Conservation (phyloP, 2,797 vertebrate species). For the Muraenolepis orangiensis region DNA sequence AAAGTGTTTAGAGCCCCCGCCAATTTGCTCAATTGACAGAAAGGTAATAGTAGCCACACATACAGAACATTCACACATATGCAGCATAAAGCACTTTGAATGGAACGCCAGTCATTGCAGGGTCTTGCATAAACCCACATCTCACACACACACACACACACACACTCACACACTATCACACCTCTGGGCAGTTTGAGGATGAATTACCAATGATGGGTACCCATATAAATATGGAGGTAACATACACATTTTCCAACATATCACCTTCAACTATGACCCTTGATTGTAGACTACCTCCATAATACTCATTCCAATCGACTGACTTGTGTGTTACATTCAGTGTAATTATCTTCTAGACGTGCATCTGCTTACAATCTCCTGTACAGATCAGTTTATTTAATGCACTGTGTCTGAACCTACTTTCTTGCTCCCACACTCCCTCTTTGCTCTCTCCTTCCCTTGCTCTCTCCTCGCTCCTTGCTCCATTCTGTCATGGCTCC, state of each 20-base stretch:
- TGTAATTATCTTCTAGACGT: constrained; percentile 54
- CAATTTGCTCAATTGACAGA: constrained; percentile 45
- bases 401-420: constrained; percentile 53
- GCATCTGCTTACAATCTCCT: constrained; percentile 57
- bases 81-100: neutral
- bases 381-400: constrained; percentile 62
- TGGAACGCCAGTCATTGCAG: no score
- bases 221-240: neutral
- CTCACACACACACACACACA: no score
- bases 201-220: neutral
- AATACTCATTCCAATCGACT: constrained; percentile 7
- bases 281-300: constrained; percentile 14
- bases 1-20: constrained; percentile 37
- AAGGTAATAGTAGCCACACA: constrained; percentile 21
- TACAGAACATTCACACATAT: constrained; percentile 18
- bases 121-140: neutral
- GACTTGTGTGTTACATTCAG: constrained; percentile 53
- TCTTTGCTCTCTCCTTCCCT: no score
- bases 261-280: neutral
- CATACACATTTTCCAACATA: neutral
- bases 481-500: constrained; percentile 50
- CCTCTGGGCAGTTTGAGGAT: neutral
- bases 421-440: constrained; percentile 15
- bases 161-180: no score
- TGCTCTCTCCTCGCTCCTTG: constrained; percentile 21